Conservation (phyloP, 2,888 invertebrate species). For the Cylloceria caligata region DNA sequence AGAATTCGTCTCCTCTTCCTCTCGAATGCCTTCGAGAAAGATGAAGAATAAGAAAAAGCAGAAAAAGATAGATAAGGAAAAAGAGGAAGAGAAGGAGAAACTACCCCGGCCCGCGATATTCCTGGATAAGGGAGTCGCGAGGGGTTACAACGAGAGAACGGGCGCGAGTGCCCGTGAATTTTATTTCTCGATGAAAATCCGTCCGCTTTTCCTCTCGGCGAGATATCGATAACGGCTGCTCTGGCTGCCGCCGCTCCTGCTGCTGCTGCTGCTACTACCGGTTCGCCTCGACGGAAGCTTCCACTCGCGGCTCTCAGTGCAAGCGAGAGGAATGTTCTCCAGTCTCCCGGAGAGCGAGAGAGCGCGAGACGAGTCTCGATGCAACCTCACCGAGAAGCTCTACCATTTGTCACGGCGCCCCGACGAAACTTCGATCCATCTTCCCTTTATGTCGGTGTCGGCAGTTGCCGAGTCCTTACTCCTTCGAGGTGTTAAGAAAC, state of each 20-base stretch:
- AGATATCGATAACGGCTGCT: slow-evolving; percentile 63
- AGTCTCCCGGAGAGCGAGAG: slow-evolving; percentile 1
- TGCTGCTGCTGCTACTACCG: slow-evolving; percentile 22
- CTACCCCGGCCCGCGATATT: slow-evolving; percentile 30
- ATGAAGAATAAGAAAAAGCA: slow-evolving; percentile 19
- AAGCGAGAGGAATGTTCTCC: slow-evolving; percentile 2
- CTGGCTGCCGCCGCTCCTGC: slow-evolving; percentile 29
- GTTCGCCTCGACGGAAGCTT: slow-evolving; percentile 42
- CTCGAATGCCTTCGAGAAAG: slow-evolving; percentile 25
- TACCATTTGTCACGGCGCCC: slow-evolving; percentile 73
- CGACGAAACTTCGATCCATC: slow-evolving; percentile 75
- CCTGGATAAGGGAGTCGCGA: slow-evolving; percentile 38
- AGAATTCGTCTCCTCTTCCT: slow-evolving; percentile 7
- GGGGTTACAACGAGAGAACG: slow-evolving; percentile 9
- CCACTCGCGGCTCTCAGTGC: neutral
- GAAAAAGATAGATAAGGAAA: slow-evolving; percentile 3
- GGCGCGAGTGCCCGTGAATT: slow-evolving; percentile 59
- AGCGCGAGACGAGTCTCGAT: slow-evolving; percentile 21
- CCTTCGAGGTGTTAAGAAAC: slow-evolving; percentile 60
- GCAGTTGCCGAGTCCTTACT: slow-evolving; percentile 64
- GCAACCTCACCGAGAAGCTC: slow-evolving; percentile 58
- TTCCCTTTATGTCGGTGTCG: slow-evolving; percentile 75
- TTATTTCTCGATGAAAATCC: slow-evolving; percentile 58
- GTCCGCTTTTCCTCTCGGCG: slow-evolving; percentile 50
- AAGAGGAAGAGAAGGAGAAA: neutral